Evolutionary conservation across 1,140 invertebrate species (phyloP), one percentile per base, ranked within the genome.

Genomic region (Heliothis subflexa): DNA sequence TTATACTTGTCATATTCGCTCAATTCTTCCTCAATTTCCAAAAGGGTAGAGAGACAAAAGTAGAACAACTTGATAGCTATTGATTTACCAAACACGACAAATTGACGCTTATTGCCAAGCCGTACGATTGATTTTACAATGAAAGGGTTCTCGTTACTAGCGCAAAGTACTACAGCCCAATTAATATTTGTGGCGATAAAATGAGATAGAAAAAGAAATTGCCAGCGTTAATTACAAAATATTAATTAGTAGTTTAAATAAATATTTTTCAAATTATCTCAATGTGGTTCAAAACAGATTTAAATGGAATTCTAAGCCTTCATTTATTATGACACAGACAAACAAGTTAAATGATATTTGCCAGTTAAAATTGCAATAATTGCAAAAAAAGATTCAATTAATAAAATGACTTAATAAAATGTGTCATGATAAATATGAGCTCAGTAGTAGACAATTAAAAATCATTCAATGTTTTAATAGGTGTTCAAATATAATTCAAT

Each of bases 381-480:
- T 40, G 33, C 33, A 5, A 40, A 40, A 9, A 40, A 9, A 40
- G 0, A 40, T 40, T 40, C 0, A 40, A n/a, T n/a, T n/a, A 54
- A 16, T 16, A 10, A 16, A 25, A 54, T 1, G 52, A 14, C 50
- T 2, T 10, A 25, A 5, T 45, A n/a, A 14, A 47, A 45, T 66
- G 62, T 66, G 62, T 66, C 62, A 66, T 66, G 47, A 66, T 16
- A 66, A 18, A 66, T 12, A 47, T 25, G 2, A 12, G 11, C 16
- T 16, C 61, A 18, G 18, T 57, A 57, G 55, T 33, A 2, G 13
- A 28, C n/a, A 28, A 13, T 28, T 61, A 61, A 28, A 14, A 16
- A 49, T 49, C 64, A 49, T 52, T 70, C 18, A 70, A 52, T 16
- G 66, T 70, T 70, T 70, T 70, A 70, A 70, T 70, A 70, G 66